Evolutionary conservation across 1,140 invertebrate genomes (phyloP).

Genomic region (Drosophila simulans): DNA sequence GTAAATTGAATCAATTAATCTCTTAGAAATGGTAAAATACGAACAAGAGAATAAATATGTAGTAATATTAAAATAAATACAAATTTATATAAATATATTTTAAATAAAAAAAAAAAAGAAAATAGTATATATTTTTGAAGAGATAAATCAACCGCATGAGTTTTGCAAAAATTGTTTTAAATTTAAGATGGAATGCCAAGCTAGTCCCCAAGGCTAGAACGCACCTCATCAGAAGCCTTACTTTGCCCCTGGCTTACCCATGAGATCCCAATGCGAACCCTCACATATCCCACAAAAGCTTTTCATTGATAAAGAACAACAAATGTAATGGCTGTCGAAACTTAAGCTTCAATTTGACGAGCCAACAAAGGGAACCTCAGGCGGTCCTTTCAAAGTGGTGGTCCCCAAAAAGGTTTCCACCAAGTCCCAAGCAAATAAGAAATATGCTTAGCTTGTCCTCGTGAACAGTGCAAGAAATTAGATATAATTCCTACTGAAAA

Average conservation of each 20-base stretch:
- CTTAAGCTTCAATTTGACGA: slow-evolving; percentile 75
- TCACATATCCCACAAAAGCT: slow-evolving; percentile 33
- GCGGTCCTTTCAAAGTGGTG: slow-evolving; percentile 51
- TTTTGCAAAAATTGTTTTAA: neutral
- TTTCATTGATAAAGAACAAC: slow-evolving; percentile 54
- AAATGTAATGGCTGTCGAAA: slow-evolving; percentile 59
- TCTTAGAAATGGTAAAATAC: neutral
- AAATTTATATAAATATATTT: neutral
- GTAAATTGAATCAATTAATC: neutral
- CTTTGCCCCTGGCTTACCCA: slow-evolving; percentile 27
- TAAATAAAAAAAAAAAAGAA: no score
- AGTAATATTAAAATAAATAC: neutral
- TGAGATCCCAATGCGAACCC: slow-evolving; percentile 6
- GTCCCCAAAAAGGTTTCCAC: slow-evolving; percentile 57
- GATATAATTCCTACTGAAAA: neutral
- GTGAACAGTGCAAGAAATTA: neutral
- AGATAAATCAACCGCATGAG: no score
- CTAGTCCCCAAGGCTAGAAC: neutral
- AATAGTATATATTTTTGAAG: no score
- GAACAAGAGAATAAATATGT: neutral
- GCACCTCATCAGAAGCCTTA: slow-evolving; percentile 13
- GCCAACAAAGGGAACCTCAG: slow-evolving; percentile 59
- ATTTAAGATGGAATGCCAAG: slow-evolving; percentile 3
- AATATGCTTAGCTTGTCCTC: slow-evolving; percentile 15
- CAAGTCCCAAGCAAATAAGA: slow-evolving; percentile 55